Base-by-base conservation (phyloP, 2,797 vertebrate genomes). In the Microctenopoma stevenorrisi region DNA sequence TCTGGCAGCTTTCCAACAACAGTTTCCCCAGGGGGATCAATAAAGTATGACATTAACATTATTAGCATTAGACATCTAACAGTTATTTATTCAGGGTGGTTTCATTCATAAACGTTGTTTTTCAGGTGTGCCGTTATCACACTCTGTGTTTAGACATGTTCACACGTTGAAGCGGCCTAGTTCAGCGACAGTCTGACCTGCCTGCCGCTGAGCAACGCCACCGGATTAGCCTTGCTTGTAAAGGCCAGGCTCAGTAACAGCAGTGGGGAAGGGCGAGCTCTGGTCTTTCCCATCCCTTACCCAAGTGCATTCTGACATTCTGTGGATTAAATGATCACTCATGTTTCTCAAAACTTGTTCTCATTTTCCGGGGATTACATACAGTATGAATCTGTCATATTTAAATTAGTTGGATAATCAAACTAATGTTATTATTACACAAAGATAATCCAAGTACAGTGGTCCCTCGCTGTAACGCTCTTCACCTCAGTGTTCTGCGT, bases 71-170 rank as follows among this genome's bases (percentile, higher is more conserved):
- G 42, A 48, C 37, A 58, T 54, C 35, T 58, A 47, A 38, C 54
- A 63, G 28, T 47, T 42, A 48, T 64, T 71, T 63, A 48, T 63
- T 67, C 16, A 57, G 59, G 15, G 49, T 55, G 62, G 22, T 62
- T 37, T 62, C 4, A 47, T 3, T 55, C 44, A 44, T 46, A 46
- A 9, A 35, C 26, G 57, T 22, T 47, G 35, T 69, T 64, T 83
- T 71, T 53, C 28, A 56, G 47, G 7, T 53, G 38, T 8, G 38
- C 18, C 5, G 12, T 49, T 56, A 59, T 62, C 43, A 61, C 62
- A 10, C 55, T 66, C 9, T 18, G 38, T 49, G 44, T 12, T 28
- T 47, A 10, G 44, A 49, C 13, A 52, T 46, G 47, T 50, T 65
- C 22, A 55, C 47, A 79, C 15, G 47, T 57, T 55, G 52, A 79